Evolutionary conservation across 2,113 vertebrate species (phyloP).

Genomic region (Anas platyrhynchos): DNA sequence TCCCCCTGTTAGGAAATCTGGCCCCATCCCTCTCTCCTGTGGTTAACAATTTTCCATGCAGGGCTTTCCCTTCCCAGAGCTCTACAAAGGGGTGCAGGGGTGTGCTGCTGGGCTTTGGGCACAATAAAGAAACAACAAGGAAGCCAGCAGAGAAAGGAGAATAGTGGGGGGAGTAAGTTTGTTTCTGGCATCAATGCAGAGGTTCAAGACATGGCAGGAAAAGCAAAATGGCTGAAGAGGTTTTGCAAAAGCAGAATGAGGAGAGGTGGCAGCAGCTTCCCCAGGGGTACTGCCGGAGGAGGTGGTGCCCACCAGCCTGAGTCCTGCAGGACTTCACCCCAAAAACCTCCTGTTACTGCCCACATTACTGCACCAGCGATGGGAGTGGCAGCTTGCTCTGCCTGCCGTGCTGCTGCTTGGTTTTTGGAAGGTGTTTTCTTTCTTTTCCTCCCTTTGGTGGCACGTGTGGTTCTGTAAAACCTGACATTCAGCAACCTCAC

Average conservation of each 20-base stretch:
- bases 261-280: not conserved
- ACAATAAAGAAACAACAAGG: rapidly evolving
- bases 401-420: not conserved
- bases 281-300: rapidly evolving
- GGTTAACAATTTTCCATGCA: not conserved
- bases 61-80: not conserved
- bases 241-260: not conserved
- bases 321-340: rapidly evolving
- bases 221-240: not conserved
- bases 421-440: not conserved
- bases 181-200: not conserved
- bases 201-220: not conserved
- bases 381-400: not conserved
- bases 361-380: no score
- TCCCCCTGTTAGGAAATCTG: not conserved
- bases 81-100: not conserved
- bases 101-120: rapidly evolving
- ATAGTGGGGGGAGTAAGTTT: not conserved
- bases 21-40: not conserved
- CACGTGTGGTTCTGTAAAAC: rapidly evolving
- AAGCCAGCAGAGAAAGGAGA: not conserved
- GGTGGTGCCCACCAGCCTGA: rapidly evolving
- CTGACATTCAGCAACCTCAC: not conserved
- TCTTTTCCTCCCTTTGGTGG: not conserved
- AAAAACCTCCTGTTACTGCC: not conserved